These are phyloP conservation scores for Catocala sponsa DNA, from an alignment of 2,888 invertebrate species.

Conservation along the genomic window DNA sequence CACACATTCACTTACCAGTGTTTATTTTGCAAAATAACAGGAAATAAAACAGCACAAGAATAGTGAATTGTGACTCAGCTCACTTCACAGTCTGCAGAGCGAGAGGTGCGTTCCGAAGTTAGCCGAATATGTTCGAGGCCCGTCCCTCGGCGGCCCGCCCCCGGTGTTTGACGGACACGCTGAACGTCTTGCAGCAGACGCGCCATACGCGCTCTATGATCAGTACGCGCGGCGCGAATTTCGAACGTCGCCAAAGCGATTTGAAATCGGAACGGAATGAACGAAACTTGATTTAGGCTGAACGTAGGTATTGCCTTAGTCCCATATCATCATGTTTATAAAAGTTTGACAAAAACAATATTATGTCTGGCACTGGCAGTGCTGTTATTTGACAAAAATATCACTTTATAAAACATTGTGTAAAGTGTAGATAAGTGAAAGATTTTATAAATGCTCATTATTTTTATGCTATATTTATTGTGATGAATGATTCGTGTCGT, in stretches of 20 bases:
- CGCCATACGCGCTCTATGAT: conserved; percentile 72
- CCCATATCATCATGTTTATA: conserved; percentile 26
- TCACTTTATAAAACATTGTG: conserved; percentile 33
- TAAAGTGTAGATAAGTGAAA: conserved; percentile 40
- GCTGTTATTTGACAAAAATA: conserved; percentile 11
- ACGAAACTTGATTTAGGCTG: conserved; percentile 49
- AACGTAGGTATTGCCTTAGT: conserved; percentile 55
- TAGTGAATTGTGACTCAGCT: conserved; percentile 76
- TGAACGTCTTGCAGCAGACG: conserved; percentile 70
- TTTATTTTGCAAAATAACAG: conserved; percentile 47
- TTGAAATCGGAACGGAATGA: conserved; percentile 63
- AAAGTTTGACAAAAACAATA: conserved; percentile 33
- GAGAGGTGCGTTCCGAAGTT: conserved; percentile 68
- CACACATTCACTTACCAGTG: conserved; percentile 66
- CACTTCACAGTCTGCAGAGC: conserved; percentile 71
- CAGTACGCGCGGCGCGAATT: conserved; percentile 74
- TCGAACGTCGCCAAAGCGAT: conserved; percentile 60
- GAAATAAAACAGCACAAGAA: conserved; percentile 45
- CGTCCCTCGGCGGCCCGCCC: conserved; percentile 71
- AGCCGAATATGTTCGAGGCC: conserved; percentile 68
- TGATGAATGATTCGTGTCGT: conserved; percentile 66
- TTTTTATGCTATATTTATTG: conserved; percentile 52
- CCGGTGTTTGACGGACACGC: conserved; percentile 66
- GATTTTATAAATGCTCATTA: conserved; percentile 39
- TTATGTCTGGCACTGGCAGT: conserved; percentile 35